Percentiles rank a stretch among this genome's conserved stretches.
phyloP scores from a whole-genome alignment of 2,797 vertebrate species.

The Staurois parvus region DNA sequence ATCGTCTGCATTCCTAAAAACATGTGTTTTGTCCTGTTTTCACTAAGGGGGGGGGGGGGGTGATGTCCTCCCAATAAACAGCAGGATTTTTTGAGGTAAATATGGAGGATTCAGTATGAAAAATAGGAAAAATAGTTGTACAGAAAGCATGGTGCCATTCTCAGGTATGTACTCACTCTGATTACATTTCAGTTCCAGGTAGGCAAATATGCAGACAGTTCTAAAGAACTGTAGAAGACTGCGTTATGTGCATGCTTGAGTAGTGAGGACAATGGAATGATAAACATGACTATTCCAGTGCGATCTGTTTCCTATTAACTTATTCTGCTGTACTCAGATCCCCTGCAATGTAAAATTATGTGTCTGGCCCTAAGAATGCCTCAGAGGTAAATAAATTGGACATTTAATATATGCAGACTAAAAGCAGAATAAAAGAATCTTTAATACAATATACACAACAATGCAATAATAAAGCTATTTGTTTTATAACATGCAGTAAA shows the following conservation, averaged over 20 bases:
- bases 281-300: slow-evolving; percentile 10
- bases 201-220: background rate
- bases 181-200: background rate
- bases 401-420: background rate
- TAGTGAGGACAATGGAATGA: slow-evolving; percentile 13
- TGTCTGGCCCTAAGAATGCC: slow-evolving; percentile 6
- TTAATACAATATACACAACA: background rate
- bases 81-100: slow-evolving; percentile 49
- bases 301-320: slow-evolving; percentile 39
- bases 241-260: slow-evolving; percentile 3
- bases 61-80: background rate
- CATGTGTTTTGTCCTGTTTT: slow-evolving; percentile 50
- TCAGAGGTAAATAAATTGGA: slow-evolving; percentile 9
- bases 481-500: background rate
- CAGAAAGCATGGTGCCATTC: background rate
- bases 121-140: slow-evolving; percentile 7
- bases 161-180: slow-evolving; percentile 10
- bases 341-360: slow-evolving; percentile 30
- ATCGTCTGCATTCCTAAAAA: slow-evolving; percentile 55
- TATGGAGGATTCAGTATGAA: slow-evolving; percentile 22
- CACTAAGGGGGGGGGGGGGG: slow-evolving; percentile 34
- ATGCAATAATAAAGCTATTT: background rate
- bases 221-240: background rate
- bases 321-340: slow-evolving; percentile 16
- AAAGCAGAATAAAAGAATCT: background rate